These are phyloP conservation scores for Drosophila longiperda DNA, from an alignment of 2,888 invertebrate species.

Conservation along the genomic window DNA sequence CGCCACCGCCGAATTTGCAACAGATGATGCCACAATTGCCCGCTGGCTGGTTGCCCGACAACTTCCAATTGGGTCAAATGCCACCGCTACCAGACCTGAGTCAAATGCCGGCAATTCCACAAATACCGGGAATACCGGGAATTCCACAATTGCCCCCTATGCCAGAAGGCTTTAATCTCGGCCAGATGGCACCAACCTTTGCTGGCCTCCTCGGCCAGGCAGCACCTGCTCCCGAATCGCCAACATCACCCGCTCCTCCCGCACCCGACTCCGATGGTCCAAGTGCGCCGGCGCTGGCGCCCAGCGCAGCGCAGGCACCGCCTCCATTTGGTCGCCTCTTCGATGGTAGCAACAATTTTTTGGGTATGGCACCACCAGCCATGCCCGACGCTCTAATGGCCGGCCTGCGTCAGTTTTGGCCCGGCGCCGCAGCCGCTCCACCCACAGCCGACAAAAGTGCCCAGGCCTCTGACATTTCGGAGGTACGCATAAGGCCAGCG, in stretches of 20 bases:
- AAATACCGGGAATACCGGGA: background rate
- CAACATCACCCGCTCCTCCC: slow-evolving; percentile 18
- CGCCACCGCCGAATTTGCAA: slow-evolving; percentile 21
- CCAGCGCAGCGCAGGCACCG: background rate
- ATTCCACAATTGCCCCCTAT: background rate
- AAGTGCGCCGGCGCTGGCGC: background rate
- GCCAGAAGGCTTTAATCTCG: slow-evolving; percentile 29
- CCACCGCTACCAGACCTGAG: slow-evolving; percentile 33
- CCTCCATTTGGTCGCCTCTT: slow-evolving; percentile 25
- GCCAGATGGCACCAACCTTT: slow-evolving; percentile 27
- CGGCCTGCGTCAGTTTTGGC: slow-evolving; percentile 48
- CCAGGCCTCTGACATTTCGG: slow-evolving; percentile 76
- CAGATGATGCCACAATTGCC: slow-evolving; percentile 21
- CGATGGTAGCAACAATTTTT: slow-evolving; percentile 47
- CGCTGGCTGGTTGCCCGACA: slow-evolving; percentile 28
- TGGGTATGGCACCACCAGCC: slow-evolving; percentile 39
- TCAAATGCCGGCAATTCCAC: slow-evolving; percentile 20
- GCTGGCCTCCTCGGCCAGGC: slow-evolving; percentile 49
- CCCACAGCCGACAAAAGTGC: background rate
- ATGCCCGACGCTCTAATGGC: slow-evolving; percentile 38
- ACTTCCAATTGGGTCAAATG: slow-evolving; percentile 31
- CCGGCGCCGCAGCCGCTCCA: slow-evolving; percentile 7
- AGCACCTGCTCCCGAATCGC: background rate
- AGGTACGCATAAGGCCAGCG: slow-evolving; percentile 76
- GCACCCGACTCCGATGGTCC: background rate